Evolutionary conservation across 2,888 invertebrate genomes (phyloP), one percentile per base, ranked within the genome.

Genomic region (Chironomus riparius): DNA sequence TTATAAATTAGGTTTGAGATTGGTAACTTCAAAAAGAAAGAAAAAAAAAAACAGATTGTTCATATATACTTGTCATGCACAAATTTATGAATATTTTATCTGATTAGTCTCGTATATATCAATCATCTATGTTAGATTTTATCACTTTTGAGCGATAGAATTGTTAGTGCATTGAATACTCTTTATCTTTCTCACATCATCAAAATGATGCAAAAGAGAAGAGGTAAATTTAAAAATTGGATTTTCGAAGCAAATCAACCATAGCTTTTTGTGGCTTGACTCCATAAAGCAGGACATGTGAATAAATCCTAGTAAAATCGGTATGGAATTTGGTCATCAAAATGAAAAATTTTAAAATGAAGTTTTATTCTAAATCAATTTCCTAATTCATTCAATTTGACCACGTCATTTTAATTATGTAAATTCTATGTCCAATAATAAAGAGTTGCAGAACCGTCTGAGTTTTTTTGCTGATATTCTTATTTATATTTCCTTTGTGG

Each of bases 341-440:
- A 38, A 38, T 10, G 56, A 56, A 71, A 71, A 71, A 71, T 28
- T 13, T 56, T 38, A 5, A 72, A 50, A 72, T 24, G 18, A 72
- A 72, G 62, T 72, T 72, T 72, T 62, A 62, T 72, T 47, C 62
- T 72, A 72, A 62, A 72, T 72, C 72, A 62, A 62, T 62, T 72
- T 62, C 13, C 56, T 28, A 47, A 72, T 71, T 71, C 56, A 7
- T 56, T 56, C 56, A 18, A 56, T 56, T 56, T 50, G 50, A 50
- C 50, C 50, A 50, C 56, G 15, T 38, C 10, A 7, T 38, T 10
- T 38, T 38, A 38, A 38, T 38, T 38, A 1, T 56, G n/a, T 56
- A 15, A 56, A 15, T 50, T 56, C 3, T 3, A 15, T 56, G 18
- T 18, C 18, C 56, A 18, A 50, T 18, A 15, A 5, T 18, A 15